A percentile compares a stretch with the other conserved stretches of the same genome.
Evolutionary conservation across 2,888 invertebrate genomes (phyloP).

Genomic region (Pollenia amentaria): DNA sequence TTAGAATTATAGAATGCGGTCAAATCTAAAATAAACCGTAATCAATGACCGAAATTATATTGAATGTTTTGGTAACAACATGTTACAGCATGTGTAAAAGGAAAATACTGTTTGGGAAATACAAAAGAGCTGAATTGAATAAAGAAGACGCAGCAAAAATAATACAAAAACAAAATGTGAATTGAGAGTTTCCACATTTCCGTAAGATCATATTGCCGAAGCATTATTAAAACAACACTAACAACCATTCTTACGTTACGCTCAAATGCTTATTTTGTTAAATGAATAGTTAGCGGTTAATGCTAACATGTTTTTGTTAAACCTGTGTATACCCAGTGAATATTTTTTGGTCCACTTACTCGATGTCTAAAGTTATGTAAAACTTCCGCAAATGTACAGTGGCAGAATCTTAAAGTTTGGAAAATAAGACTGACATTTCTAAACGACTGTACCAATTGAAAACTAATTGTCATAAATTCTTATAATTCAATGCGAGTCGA

Average conservation of each 20-base stretch:
- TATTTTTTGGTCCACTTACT: too few relatives aligned
- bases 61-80: slow-evolving; percentile 42
- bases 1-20: slow-evolving; percentile 74
- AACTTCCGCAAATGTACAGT: too few relatives aligned
- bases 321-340: too few relatives aligned
- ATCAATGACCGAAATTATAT: slow-evolving; percentile 75
- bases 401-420: too few relatives aligned
- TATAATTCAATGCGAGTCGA: too few relatives aligned
- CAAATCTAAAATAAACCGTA: slow-evolving; percentile 75
- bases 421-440: too few relatives aligned
- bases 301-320: background rate
- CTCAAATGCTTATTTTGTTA: slow-evolving; percentile 61
- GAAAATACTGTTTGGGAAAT: background rate
- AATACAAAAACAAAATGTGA: slow-evolving; percentile 40
- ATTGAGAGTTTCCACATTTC: slow-evolving; percentile 56
- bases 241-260: slow-evolving; percentile 47
- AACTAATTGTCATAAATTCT: too few relatives aligned
- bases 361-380: too few relatives aligned
- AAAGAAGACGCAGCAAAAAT: slow-evolving; percentile 23
- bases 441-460: too few relatives aligned
- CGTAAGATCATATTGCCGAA: slow-evolving; percentile 22
- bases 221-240: background rate
- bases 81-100: background rate
- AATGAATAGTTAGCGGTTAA: slow-evolving; percentile 63
- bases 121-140: background rate